These are phyloP conservation scores for Pristionchus maxplancki DNA, from an alignment of 2,888 invertebrate species.

Conservation along the genomic window DNA sequence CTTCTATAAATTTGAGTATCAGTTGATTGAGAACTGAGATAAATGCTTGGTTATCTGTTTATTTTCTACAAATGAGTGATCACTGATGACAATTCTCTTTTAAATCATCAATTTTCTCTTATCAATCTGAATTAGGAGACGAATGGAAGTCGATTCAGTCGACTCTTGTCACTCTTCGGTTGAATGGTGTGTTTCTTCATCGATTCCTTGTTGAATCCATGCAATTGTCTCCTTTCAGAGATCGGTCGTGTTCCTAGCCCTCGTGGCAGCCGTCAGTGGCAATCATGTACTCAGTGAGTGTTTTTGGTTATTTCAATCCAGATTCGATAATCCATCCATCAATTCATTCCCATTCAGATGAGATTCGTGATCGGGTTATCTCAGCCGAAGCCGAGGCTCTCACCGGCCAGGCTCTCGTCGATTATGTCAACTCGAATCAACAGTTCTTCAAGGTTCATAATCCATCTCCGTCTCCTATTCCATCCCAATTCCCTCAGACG, in stretches of 20 bases:
- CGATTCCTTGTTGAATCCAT: neutral
- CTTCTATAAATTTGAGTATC: neutral
- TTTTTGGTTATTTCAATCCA: neutral
- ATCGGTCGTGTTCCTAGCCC: neutral
- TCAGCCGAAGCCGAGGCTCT: slow-evolving; percentile 49
- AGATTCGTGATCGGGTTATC: neutral
- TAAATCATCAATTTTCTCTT: neutral
- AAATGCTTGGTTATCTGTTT: neutral
- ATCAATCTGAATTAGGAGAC: neutral
- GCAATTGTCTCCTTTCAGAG: neutral
- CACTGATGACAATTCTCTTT: neutral
- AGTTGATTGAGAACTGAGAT: neutral
- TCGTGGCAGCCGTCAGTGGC: too few relatives aligned
- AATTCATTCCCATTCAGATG: neutral
- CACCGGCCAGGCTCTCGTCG: too few relatives aligned
- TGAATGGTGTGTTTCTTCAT: neutral
- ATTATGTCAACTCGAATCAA: slow-evolving; percentile 65
- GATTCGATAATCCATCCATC: too few relatives aligned
- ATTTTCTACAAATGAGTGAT: neutral
- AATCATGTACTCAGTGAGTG: slow-evolving; percentile 25
- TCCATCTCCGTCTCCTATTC: neutral
- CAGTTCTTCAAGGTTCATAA: slow-evolving; percentile 54
- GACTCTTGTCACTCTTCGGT: neutral
- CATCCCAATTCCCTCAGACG: slow-evolving; percentile 41
- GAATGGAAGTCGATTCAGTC: neutral